Base-by-base conservation (phyloP, 1,140 invertebrate species). In the Caenorhabditis latens region DNA sequence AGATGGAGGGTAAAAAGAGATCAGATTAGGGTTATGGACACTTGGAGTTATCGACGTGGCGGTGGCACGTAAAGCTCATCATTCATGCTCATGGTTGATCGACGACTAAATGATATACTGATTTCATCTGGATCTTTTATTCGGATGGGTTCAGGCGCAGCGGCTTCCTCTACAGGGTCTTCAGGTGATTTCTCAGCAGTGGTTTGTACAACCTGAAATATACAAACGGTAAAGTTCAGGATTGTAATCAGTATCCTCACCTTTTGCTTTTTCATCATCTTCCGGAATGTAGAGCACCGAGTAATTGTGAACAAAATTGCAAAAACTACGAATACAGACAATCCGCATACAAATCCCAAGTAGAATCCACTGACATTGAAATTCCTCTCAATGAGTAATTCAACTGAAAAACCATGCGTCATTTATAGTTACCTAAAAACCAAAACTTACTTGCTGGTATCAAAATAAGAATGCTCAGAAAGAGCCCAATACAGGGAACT, bases 41-140 rank as follows among this genome's bases (percentile, higher is more conserved):
- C 46, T 50, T 48, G 43, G n/a, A 79, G 21, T 79, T 79, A 79
- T 19, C 21, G 13, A 24, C 71, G 43, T 21, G 71, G 71, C 53
- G 71, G 71, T 14, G 71, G 46, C 4, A 79, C 21, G 14, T 21
- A 79, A 50, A 21, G 71, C 46, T 79, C 71, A 24, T 79, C 71
- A 24, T 79, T 79, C 71, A 79, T 79, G n/a, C 71, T 79, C 71
- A 79, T 79, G 21, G 71, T 79, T 9, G 71, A 79, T 24, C 71
- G 71, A 79, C 71, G 71, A 43, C 71, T 79, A 40, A 79, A 79
- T 24, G 71, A 19, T 13, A n/a, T 24, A 24, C 71, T 79, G 43
- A 79, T 79, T 32, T 79, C 71, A 79, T 79, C 71, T 6, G 71
- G 71, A 24, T 79, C 71, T 24, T 79, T 79, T n/a, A 79, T 24